A percentile compares a stretch with the other conserved stretches of the same genome.
These are phyloP conservation scores for Oligia latruncula DNA, from an alignment of 2,888 invertebrate species.

Conservation along the genomic window DNA sequence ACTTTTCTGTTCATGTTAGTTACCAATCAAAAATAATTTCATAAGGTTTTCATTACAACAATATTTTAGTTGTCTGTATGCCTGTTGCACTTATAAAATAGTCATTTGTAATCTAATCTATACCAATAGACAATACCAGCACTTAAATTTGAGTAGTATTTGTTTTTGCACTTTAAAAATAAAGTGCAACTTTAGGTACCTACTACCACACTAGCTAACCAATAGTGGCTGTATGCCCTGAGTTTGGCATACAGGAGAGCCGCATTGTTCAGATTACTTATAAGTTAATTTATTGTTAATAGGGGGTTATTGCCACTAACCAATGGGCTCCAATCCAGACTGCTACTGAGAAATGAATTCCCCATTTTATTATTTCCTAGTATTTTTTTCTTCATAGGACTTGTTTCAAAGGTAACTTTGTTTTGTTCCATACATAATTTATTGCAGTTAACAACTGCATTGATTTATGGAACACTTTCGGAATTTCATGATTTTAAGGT, in stretches of 20 bases:
- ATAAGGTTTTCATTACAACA: conserved; percentile 5
- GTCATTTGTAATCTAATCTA: conserved; percentile 24
- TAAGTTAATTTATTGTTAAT: background rate
- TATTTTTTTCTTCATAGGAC: background rate
- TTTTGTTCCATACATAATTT: background rate
- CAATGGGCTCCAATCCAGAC: background rate
- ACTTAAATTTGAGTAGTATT: conserved; percentile 2
- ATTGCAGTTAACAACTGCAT: no score
- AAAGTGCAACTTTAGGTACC: background rate
- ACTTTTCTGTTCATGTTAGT: conserved; percentile 11
- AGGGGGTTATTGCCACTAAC: background rate
- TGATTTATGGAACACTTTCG: background rate
- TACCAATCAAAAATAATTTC: conserved; percentile 3
- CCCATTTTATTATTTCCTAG: background rate
- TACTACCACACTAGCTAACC: no score
- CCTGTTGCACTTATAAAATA: conserved; percentile 5
- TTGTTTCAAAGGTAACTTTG: background rate
- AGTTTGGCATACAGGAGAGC: background rate
- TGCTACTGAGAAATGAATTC: background rate
- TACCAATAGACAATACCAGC: conserved; percentile 2
- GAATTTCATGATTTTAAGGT: background rate
- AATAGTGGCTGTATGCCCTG: background rate
- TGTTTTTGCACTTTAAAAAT: conserved; percentile 9
- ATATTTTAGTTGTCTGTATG: background rate
- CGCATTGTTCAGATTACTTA: background rate